Evolutionary conservation across 2,888 invertebrate genomes (phyloP).

Genomic region (Clepsis dumicolana): DNA sequence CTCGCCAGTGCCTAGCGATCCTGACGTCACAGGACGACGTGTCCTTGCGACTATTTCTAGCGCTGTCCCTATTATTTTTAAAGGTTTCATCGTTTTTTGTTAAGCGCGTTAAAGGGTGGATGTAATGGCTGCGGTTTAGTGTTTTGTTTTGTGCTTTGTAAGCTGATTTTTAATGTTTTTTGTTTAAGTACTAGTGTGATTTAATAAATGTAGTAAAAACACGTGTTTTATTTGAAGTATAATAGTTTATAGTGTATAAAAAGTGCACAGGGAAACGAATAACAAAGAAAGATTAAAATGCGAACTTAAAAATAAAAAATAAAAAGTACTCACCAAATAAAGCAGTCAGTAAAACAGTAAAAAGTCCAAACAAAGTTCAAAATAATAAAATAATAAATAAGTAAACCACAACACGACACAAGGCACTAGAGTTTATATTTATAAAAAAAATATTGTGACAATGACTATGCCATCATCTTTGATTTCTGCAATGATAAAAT

Average conservation of each 20-base stretch:
- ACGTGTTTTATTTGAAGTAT: not conserved
- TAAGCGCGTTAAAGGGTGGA: constrained; percentile 16
- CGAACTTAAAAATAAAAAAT: constrained; percentile 47
- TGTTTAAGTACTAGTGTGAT: not conserved
- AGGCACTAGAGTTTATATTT: constrained; percentile 73
- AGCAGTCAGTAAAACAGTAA: constrained; percentile 70
- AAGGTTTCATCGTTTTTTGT: constrained; percentile 35
- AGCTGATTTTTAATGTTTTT: not conserved
- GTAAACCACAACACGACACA: constrained; percentile 82
- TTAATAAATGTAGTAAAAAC: not conserved
- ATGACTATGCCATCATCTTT: constrained; percentile 69
- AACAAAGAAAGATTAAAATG: constrained; percentile 41
- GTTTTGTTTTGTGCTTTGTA: constrained; percentile 9
- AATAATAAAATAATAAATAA: constrained; percentile 56
- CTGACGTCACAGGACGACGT: constrained; percentile 84
- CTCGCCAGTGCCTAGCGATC: constrained; percentile 80
- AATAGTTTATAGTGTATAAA: not conserved
- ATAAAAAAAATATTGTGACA: constrained; percentile 65
- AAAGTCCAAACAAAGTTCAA: constrained; percentile 72
- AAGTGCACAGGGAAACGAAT: constrained; percentile 32
- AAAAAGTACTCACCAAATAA: constrained; percentile 76
- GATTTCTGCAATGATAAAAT: constrained; percentile 66
- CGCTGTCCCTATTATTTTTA: constrained; percentile 55
- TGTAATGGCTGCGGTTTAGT: constrained; percentile 20
- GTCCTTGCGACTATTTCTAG: constrained; percentile 77